A percentile compares a stretch with the other conserved stretches of the same genome.
Conservation (phyloP, 2,888 invertebrate species). For the Netelia inedita region DNA sequence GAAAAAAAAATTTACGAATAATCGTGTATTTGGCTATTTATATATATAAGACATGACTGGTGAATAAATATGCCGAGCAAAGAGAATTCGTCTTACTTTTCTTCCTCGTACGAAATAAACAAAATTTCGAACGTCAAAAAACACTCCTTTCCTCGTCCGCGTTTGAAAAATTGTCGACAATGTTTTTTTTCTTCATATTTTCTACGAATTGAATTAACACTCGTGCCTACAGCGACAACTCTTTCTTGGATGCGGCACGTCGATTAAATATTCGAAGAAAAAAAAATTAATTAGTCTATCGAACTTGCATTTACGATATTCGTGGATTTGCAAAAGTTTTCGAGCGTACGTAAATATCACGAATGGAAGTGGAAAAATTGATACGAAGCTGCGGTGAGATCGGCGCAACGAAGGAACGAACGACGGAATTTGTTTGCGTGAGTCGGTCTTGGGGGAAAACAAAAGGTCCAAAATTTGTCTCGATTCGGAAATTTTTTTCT, state of each 20-base stretch:
- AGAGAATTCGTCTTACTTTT: conserved; percentile 65
- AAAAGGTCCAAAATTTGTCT: too few species aligned
- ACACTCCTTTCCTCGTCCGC: not conserved
- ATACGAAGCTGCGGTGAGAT: not conserved
- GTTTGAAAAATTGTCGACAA: conserved; percentile 46
- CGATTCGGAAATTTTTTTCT: not conserved
- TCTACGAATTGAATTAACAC: not conserved
- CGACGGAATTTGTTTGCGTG: too few species aligned
- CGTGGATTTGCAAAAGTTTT: not conserved
- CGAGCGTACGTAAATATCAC: not conserved
- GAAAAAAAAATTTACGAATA: conserved; percentile 67
- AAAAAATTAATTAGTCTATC: not conserved
- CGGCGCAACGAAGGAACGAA: too few species aligned
- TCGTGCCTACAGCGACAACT: not conserved
- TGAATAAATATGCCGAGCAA: conserved; percentile 81
- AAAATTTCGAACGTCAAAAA: not conserved
- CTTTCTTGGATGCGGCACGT: not conserved
- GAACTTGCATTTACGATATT: too few species aligned
- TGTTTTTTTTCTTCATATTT: conserved; percentile 1
- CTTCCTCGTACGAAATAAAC: conserved; percentile 14
- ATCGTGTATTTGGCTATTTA: conserved; percentile 79
- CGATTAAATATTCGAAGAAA: not conserved
- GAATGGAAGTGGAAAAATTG: not conserved
- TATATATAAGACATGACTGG: conserved; percentile 77
- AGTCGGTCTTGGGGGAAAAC: not conserved